Evolutionary conservation across 2,888 invertebrate genomes (phyloP), one percentile per base, ranked within the genome.

Genomic region (Eilema depressum): DNA sequence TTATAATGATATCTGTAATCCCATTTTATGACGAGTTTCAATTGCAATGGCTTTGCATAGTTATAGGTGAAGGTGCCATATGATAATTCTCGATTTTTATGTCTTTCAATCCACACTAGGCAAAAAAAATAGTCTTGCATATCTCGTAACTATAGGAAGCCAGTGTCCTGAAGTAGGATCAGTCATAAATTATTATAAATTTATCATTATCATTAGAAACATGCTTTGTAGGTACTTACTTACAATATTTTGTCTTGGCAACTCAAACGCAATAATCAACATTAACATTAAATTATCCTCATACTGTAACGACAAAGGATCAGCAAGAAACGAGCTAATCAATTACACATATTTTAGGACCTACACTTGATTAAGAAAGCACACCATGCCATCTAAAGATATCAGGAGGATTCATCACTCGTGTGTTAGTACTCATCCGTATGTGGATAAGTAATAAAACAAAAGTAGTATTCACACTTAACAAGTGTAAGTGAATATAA

Each of bases 401-500:
- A 83, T 73, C 41, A 65, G 33, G 28, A 63, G 66, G 69, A 75
- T 73, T 76, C 73, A 80, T 76, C 76, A 75, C 82, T 70, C 75
- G 79, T 83, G 76, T 68, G 70, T 33, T 71, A 66, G 70, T 71
- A 74, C 69, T 75, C 65, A 75, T 78, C 75, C 75, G 60, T 83
- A 79, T 81, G 76, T 79, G 81, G 74, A 73, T 69, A 72, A 74
- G 81, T 75, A 76, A 77, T 82, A 82, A 84, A 83, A 71, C 68
- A 73, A 62, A 83, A 77, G 75, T 75, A 72, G 76, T 78, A 77
- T 74, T 47, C 53, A 65, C 76, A 82, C 80, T 82, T 77, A 75
- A 72, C 73, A 74, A 68, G 68, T 74, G 76, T 76, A 76, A 84
- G 78, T 78, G 80, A 83, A 79, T 82, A 80, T 81, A 81, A 80